Percentiles rank a stretch among this genome's conserved stretches.
These are phyloP conservation scores for Oreochromis aureus DNA, from an alignment of 2,113 vertebrate species.

Conservation along the genomic window DNA sequence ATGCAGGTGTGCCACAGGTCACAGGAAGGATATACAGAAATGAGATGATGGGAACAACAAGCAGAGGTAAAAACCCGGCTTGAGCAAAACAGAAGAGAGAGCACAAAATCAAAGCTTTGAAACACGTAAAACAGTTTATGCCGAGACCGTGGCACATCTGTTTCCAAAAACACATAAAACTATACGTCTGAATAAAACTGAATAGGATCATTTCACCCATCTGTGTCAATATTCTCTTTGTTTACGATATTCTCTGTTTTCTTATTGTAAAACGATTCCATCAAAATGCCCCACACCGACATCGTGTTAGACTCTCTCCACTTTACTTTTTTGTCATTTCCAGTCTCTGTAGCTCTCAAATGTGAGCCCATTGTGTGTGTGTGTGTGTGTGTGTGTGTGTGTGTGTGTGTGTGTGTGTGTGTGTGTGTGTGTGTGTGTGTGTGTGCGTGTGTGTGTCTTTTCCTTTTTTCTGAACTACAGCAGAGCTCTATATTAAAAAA, in stretches of 20 bases:
- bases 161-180: background rate
- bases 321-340: background rate
- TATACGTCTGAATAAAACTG: background rate
- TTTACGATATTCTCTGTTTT: background rate
- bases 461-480: background rate
- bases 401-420: background rate
- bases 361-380: background rate
- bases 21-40: background rate
- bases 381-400: background rate
- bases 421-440: background rate
- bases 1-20: background rate
- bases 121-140: background rate
- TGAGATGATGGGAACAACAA: background rate
- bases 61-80: accelerated
- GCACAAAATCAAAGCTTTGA: accelerated
- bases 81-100: background rate
- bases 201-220: background rate
- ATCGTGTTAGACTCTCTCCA: accelerated
- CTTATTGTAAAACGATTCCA: background rate
- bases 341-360: background rate
- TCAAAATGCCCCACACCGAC: background rate
- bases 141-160: background rate
- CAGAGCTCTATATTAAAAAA: background rate
- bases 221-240: background rate
- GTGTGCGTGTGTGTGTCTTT: background rate